Evolutionary conservation across 2,113 vertebrate genomes (phyloP).

Genomic region (Oceanites oceanicus): DNA sequence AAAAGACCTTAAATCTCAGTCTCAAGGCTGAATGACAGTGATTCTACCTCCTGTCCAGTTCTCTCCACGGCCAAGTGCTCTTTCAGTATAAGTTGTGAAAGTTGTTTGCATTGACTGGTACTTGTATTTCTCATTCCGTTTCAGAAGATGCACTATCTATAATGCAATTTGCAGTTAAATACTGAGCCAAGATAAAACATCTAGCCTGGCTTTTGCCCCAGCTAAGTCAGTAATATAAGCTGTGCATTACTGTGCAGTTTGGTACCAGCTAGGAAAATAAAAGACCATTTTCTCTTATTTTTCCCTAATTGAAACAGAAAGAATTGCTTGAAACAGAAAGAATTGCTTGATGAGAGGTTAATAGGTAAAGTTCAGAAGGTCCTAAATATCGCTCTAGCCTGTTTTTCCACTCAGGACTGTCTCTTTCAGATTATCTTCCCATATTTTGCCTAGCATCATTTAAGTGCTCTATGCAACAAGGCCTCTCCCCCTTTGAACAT

Average conservation of each 20-base stretch:
- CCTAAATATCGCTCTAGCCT: neutral
- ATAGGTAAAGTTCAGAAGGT: neutral
- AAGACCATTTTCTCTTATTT: neutral
- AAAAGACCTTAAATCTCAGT: neutral
- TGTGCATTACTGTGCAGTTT: neutral
- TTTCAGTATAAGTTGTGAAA: neutral
- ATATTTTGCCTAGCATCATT: neutral
- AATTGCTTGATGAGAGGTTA: neutral
- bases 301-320: neutral
- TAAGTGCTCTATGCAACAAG: neutral
- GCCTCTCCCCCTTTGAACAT: neutral
- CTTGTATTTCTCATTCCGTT: neutral
- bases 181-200: neutral
- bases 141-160: neutral
- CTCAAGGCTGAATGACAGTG: neutral
- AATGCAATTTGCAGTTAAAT: neutral
- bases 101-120: neutral
- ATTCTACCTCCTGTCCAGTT: neutral
- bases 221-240: neutral
- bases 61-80: neutral
- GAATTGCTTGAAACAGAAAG: neutral
- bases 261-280: neutral
- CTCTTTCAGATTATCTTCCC: neutral
- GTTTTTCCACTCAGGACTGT: neutral
- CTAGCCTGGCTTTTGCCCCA: neutral